Conservation (phyloP, 2,113 vertebrate genomes). For the Channa argus region DNA sequence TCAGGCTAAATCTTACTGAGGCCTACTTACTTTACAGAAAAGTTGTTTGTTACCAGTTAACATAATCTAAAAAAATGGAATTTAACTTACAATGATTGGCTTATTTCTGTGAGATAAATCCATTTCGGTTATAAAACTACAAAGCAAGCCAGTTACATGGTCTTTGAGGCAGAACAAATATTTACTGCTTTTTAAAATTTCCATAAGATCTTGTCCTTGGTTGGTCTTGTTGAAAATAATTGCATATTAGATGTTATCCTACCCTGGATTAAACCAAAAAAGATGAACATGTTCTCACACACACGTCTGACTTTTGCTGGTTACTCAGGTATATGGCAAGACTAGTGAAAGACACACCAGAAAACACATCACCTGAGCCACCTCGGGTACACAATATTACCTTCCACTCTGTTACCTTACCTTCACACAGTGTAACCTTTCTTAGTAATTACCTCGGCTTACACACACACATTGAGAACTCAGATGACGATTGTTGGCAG, state of each 20-base stretch:
- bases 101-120: too few species aligned
- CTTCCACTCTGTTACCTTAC: conserved; percentile 74
- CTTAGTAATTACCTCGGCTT: conserved; percentile 74
- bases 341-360: conserved; percentile 72
- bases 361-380: conserved; percentile 62
- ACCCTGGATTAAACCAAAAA: not conserved
- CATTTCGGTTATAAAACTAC: too few species aligned
- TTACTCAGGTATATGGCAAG: conserved; percentile 56
- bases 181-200: too few species aligned
- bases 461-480: conserved; percentile 58
- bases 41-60: too few species aligned
- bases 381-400: conserved; percentile 66
- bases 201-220: not conserved
- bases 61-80: too few species aligned
- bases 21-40: too few species aligned
- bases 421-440: conserved; percentile 69
- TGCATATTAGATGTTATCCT: conserved; percentile 6
- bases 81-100: too few species aligned
- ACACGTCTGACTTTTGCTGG: conserved; percentile 62
- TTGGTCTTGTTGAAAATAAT: not conserved
- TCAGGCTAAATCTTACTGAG: too few species aligned
- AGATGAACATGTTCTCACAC: not conserved
- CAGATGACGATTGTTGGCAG: conserved; percentile 37
- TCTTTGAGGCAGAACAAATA: too few species aligned
- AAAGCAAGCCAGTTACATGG: too few species aligned